These are phyloP conservation scores for Erythrolamprus reginae DNA, from an alignment of 2,113 vertebrate genomes.

Conservation along the genomic window DNA sequence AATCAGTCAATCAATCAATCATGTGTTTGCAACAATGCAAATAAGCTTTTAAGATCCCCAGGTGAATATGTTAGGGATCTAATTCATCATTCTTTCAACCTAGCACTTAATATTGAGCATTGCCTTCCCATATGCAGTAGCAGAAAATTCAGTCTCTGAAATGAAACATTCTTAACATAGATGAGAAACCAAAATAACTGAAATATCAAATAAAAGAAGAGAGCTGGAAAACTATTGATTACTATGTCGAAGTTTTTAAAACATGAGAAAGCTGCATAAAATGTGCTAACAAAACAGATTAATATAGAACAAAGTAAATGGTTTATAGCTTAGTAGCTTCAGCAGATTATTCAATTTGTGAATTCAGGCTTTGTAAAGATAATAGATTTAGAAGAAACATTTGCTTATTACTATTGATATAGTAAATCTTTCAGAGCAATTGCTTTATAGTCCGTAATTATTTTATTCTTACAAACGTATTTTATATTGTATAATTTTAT, in stretches of 20 bases:
- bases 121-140: constrained; percentile 34
- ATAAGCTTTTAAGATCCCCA: background rate
- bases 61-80: background rate
- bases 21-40: background rate
- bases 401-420: constrained; percentile 18
- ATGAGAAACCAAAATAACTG: constrained; percentile 42
- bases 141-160: constrained; percentile 53
- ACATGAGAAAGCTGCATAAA: constrained; percentile 31
- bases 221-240: background rate
- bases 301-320: constrained; percentile 38
- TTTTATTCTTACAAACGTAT: constrained; percentile 2
- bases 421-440: background rate
- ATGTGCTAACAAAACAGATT: constrained; percentile 46
- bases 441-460: constrained; percentile 4
- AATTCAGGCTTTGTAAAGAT: constrained; percentile 41
- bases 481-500: background rate
- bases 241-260: constrained; percentile 26
- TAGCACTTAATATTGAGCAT: constrained; percentile 26
- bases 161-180: constrained; percentile 58
- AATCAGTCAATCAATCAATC: background rate
- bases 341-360: constrained; percentile 31
- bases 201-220: constrained; percentile 31
- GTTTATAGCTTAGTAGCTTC: constrained; percentile 39
- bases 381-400: constrained; percentile 20
- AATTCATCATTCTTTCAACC: background rate